phyloP scores from a whole-genome alignment of 2,888 invertebrate species.

The Drosophila kanekoi region DNA sequence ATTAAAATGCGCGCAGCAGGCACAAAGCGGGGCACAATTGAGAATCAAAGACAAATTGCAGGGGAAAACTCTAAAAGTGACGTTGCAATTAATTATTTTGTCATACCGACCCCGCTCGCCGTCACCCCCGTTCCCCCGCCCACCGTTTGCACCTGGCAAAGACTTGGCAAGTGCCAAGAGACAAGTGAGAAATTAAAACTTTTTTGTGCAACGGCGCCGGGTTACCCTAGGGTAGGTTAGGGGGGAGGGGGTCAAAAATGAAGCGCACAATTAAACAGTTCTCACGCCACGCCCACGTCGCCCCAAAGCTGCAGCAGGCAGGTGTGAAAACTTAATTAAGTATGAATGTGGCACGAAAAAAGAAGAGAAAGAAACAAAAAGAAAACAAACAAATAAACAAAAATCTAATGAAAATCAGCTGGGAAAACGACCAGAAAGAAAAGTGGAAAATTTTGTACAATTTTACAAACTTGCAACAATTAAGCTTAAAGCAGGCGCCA shows the following conservation, averaged over 20 bases:
- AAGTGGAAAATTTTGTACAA: conserved; percentile 17
- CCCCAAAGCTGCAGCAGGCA: conserved; percentile 18
- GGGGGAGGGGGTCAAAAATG: conserved; percentile 71
- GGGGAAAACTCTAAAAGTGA: conserved; percentile 61
- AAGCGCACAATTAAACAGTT: conserved; percentile 78
- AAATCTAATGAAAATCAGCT: conserved; percentile 12
- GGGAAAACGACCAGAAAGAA: conserved; percentile 5
- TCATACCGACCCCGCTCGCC: conserved; percentile 35
- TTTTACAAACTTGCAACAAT: conserved; percentile 14
- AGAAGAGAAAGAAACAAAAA: neutral
- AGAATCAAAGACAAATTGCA: conserved; percentile 76
- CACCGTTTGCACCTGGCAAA: conserved; percentile 41
- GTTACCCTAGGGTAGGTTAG: conserved; percentile 9
- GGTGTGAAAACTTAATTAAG: conserved; percentile 73
- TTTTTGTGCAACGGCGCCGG: conserved; percentile 35
- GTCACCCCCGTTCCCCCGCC: conserved; percentile 3
- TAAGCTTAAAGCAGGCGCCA: conserved; percentile 11
- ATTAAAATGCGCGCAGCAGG: conserved; percentile 35
- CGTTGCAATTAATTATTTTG: conserved; percentile 77
- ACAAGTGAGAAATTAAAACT: conserved; percentile 77
- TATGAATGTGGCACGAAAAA: conserved; percentile 35
- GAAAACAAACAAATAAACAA: conserved; percentile 8
- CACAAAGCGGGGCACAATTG: conserved; percentile 26
- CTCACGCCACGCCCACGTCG: conserved; percentile 49
- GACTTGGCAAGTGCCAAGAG: conserved; percentile 54